Percentiles rank a stretch among this genome's conserved stretches.
These are phyloP conservation scores for Odontocerum albicorne DNA, from an alignment of 2,888 invertebrate genomes.

Conservation along the genomic window DNA sequence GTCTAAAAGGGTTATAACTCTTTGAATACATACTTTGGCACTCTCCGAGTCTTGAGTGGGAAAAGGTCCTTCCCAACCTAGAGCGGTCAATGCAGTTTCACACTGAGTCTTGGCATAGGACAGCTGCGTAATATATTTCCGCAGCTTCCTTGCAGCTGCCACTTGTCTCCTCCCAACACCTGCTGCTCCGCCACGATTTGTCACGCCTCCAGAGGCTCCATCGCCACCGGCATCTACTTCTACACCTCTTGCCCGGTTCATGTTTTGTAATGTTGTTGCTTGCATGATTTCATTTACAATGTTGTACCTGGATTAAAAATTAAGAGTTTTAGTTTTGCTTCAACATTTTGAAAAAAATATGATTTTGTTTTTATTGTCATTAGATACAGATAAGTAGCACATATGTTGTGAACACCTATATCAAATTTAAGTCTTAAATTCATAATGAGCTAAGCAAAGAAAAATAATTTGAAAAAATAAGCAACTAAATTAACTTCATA, in stretches of 20 bases:
- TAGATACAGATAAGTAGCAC: too few relatives aligned
- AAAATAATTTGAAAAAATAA: too few relatives aligned
- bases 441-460: too few relatives aligned
- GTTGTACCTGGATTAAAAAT: conserved; percentile 62
- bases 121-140: conserved; percentile 80
- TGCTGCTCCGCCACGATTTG: conserved; percentile 51
- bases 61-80: conserved; percentile 78
- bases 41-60: conserved; percentile 56
- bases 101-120: conserved; percentile 80
- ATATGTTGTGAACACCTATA: too few relatives aligned
- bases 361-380: too few relatives aligned
- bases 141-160: conserved; percentile 77
- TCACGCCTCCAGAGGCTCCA: conserved; percentile 49
- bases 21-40: conserved; percentile 31
- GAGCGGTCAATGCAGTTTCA: conserved; percentile 70
- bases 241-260: conserved; percentile 82
- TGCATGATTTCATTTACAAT: conserved; percentile 93
- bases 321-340: too few relatives aligned
- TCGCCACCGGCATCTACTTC: conserved; percentile 64
- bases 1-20: too few relatives aligned
- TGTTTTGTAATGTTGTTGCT: conserved; percentile 87
- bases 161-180: conserved; percentile 73
- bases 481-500: too few relatives aligned
- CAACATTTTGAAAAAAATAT: too few relatives aligned
- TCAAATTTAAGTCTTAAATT: too few relatives aligned